Conservation (phyloP, 1,140 invertebrate genomes). For the Heliconius melpomene region DNA sequence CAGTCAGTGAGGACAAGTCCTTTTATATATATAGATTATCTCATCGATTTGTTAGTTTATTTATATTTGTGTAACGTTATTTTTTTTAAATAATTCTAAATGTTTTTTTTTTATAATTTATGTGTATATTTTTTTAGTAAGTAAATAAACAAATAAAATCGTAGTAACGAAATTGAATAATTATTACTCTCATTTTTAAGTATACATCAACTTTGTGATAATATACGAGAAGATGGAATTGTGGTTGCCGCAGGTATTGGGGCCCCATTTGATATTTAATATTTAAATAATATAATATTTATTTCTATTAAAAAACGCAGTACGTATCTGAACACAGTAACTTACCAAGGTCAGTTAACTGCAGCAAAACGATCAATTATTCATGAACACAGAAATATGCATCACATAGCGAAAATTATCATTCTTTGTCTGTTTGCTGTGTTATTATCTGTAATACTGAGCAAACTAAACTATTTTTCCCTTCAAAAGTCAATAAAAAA, state of each 20-base stretch:
- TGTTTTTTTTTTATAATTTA: too few relatives aligned
- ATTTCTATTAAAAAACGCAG: neutral
- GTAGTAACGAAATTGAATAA: too few relatives aligned
- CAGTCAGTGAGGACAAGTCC: too few relatives aligned
- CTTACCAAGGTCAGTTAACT: slow-evolving; percentile 50
- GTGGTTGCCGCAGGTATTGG: neutral
- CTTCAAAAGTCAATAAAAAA: neutral
- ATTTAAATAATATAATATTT: neutral
- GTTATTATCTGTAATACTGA: neutral
- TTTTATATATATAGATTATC: neutral
- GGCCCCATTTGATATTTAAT: neutral
- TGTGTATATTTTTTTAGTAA: too few relatives aligned
- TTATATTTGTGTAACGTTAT: too few relatives aligned
- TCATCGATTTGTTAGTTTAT: neutral
- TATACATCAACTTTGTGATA: too few relatives aligned
- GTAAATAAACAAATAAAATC: too few relatives aligned
- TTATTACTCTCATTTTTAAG: too few relatives aligned
- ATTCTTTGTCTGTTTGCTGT: slow-evolving; percentile 37
- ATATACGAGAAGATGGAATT: neutral
- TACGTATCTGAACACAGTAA: slow-evolving; percentile 17
- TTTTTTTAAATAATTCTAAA: too few relatives aligned
- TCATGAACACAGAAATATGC: slow-evolving; percentile 62
- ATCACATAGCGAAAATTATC: slow-evolving; percentile 45
- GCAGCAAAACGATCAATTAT: slow-evolving; percentile 54
- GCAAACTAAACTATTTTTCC: neutral